phyloP scores from a whole-genome alignment of 1,140 invertebrate species.

The Charaxes varanes region DNA sequence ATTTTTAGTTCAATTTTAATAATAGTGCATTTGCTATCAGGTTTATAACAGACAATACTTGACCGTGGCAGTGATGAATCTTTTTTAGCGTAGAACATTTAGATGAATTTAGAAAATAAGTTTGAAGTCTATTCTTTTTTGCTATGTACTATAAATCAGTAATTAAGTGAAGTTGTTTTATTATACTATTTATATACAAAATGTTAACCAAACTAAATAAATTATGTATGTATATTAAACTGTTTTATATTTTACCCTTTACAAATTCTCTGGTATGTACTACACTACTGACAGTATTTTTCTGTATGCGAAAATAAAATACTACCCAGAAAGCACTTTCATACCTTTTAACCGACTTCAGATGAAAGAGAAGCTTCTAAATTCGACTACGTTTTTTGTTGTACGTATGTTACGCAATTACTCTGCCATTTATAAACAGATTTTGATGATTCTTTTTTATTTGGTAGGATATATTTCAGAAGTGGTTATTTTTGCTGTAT shows the following conservation, averaged over 20 bases:
- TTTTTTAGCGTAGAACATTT: constrained; percentile 38
- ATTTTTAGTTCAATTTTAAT: constrained; percentile 12
- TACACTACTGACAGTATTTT: too few relatives aligned
- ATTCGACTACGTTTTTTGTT: too few relatives aligned
- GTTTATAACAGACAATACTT: constrained; percentile 26
- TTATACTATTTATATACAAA: constrained; percentile 53
- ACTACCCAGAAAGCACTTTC: too few relatives aligned
- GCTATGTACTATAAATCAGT: constrained; percentile 29
- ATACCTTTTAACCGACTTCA: too few relatives aligned
- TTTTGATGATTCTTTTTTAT: too few relatives aligned
- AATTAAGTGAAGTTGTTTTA: constrained; percentile 37
- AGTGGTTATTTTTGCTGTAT: too few relatives aligned
- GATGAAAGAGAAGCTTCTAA: too few relatives aligned
- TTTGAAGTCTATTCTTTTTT: constrained; percentile 20
- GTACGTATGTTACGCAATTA: too few relatives aligned
- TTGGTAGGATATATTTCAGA: too few relatives aligned
- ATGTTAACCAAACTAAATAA: constrained; percentile 38
- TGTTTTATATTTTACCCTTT: constrained; percentile 15
- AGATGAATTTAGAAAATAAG: constrained; percentile 37
- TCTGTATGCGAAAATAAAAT: too few relatives aligned
- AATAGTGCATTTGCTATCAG: constrained; percentile 28
- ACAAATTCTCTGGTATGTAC: not conserved
- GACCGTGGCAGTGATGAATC: constrained; percentile 40
- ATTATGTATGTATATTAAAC: constrained; percentile 25
- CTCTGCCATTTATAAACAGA: too few relatives aligned